Evolutionary conservation across 2,797 vertebrate genomes (phyloP).

Genomic region (Pteropus rufus): DNA sequence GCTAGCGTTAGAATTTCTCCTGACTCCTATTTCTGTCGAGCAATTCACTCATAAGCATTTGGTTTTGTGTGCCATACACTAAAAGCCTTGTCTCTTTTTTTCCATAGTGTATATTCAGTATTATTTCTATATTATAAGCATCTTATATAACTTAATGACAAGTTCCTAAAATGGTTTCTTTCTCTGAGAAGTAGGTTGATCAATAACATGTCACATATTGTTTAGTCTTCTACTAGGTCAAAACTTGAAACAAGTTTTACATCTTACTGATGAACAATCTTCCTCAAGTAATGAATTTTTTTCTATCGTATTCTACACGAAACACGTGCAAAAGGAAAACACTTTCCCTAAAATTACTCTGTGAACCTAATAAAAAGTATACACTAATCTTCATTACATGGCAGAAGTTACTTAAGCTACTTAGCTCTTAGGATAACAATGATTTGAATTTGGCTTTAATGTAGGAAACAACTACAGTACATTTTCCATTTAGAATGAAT

Average conservation of each 20-base stretch:
- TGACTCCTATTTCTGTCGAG: not conserved
- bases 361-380: constrained; percentile 10
- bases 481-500: constrained; percentile 69
- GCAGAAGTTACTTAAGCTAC: constrained; percentile 66
- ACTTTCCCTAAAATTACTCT: constrained; percentile 55
- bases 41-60: constrained; percentile 8
- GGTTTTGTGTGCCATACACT: not conserved
- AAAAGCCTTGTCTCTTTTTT: not conserved
- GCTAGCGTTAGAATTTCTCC: not conserved
- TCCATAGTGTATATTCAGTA: not conserved
- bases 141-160: not conserved
- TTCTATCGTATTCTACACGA: not conserved
- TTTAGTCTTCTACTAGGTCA: not conserved
- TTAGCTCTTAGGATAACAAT: constrained; percentile 66
- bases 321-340: constrained; percentile 34
- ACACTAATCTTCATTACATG: constrained; percentile 66
- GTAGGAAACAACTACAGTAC: constrained; percentile 62
- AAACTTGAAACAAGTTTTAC: constrained; percentile 6
- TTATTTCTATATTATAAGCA: not conserved
- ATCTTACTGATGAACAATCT: not conserved
- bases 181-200: not conserved
- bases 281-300: constrained; percentile 24
- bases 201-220: not conserved
- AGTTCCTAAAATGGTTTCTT: not conserved
- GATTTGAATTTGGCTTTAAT: constrained; percentile 75